Conservation (phyloP, 1,140 invertebrate genomes). For the Ectropis grisescens region DNA sequence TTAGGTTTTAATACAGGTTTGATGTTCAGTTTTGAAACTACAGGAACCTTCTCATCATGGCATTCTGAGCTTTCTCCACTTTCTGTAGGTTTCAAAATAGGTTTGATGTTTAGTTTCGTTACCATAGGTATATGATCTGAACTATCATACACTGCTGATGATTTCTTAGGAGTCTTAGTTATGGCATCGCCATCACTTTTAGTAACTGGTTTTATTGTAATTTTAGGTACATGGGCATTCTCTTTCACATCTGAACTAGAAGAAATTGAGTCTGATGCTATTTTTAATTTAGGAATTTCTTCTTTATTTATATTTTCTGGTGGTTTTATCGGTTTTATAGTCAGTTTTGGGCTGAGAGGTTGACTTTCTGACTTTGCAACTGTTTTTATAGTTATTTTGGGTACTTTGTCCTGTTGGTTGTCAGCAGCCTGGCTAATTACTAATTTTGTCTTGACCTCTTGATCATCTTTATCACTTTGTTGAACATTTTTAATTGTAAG, state of each 20-base stretch:
- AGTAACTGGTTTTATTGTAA: constrained; percentile 56
- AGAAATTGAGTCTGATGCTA: constrained; percentile 29
- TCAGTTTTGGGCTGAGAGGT: constrained; percentile 54
- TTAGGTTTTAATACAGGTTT: constrained; percentile 61
- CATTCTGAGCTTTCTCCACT: constrained; percentile 32
- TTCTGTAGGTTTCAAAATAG: constrained; percentile 54
- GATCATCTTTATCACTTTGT: constrained; percentile 37
- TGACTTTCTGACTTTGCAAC: constrained; percentile 46
- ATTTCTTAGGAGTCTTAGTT: constrained; percentile 34
- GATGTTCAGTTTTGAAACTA: constrained; percentile 65
- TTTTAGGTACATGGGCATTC: constrained; percentile 50
- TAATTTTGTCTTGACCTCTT: constrained; percentile 39
- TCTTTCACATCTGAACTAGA: constrained; percentile 34
- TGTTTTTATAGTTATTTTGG: constrained; percentile 60
- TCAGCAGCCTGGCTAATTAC: constrained; percentile 48
- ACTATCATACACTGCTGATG: constrained; percentile 27
- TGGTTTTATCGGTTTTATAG: constrained; percentile 48
- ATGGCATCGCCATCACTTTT: constrained; percentile 31
- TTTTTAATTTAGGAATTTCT: constrained; percentile 43
- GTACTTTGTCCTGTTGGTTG: constrained; percentile 43
- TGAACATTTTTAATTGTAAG: constrained; percentile 54
- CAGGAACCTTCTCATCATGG: constrained; percentile 53
- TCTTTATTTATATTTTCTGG: constrained; percentile 32
- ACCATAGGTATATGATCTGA: constrained; percentile 51
- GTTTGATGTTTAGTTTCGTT: constrained; percentile 64